These are phyloP conservation scores for Ditylenchus dipsaci DNA, from an alignment of 1,140 invertebrate genomes.

Conservation along the genomic window DNA sequence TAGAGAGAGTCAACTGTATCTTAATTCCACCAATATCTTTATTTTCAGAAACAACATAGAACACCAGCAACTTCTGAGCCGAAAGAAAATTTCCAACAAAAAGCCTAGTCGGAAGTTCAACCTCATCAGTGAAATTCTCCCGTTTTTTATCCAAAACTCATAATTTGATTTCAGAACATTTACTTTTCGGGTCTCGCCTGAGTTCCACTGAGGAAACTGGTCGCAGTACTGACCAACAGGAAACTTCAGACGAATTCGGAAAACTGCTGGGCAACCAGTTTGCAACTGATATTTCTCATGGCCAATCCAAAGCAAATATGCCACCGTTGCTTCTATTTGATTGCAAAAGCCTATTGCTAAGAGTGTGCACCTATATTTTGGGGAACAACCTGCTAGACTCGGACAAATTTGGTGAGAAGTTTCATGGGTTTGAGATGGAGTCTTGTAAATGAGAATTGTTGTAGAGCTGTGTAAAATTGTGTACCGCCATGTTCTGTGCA, in stretches of 20 bases:
- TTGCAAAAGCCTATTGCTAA: neutral
- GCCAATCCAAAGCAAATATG: neutral
- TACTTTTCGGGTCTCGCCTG: conserved; percentile 1
- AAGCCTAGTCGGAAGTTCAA: neutral
- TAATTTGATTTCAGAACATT: neutral
- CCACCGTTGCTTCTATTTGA: neutral
- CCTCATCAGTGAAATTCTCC: neutral
- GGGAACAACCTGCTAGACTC: neutral
- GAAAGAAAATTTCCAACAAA: neutral
- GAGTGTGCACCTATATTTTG: neutral
- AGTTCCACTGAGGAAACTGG: neutral
- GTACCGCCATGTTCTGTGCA: neutral
- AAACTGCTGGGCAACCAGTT: neutral
- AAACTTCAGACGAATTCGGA: neutral
- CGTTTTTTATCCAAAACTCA: neutral
- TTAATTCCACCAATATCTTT: neutral
- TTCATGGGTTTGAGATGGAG: too few species aligned
- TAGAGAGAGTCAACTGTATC: too few species aligned
- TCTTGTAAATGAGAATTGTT: conserved; percentile 1
- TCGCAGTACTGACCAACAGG: neutral
- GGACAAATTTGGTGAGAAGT: conserved; percentile 2
- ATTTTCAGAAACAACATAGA: conserved; percentile 5
- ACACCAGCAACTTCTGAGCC: neutral
- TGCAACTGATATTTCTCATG: neutral
- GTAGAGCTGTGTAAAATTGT: conserved; percentile 1